A percentile compares a stretch with the other conserved stretches of the same genome.
Evolutionary conservation across 2,113 vertebrate species (phyloP).

Genomic region (Lanius ludovicianus): DNA sequence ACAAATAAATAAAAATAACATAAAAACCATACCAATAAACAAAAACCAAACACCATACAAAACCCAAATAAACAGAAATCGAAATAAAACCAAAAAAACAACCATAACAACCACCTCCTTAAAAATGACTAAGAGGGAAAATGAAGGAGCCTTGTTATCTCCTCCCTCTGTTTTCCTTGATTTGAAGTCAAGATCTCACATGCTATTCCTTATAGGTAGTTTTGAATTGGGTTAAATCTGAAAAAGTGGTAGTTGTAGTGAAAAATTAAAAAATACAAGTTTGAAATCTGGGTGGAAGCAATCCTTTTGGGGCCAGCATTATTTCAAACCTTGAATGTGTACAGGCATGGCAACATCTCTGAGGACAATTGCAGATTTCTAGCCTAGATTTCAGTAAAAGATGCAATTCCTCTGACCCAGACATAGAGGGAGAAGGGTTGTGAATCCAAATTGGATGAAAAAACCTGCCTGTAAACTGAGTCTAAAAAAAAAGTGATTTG

Average conservation of each 20-base stretch:
- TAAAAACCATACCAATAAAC: neutral
- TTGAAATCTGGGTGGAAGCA: neutral
- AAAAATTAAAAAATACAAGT: neutral
- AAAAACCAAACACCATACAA: neutral
- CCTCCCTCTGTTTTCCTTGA: neutral
- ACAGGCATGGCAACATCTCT: neutral
- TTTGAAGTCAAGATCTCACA: neutral
- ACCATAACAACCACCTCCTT: neutral
- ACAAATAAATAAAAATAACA: neutral
- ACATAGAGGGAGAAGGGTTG: neutral
- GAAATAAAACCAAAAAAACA: accelerated
- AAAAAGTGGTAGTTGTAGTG: neutral
- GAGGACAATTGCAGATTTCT: neutral
- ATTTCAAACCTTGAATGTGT: neutral
- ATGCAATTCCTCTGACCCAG: neutral
- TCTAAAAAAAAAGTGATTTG: neutral
- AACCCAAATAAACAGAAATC: neutral
- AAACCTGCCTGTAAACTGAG: neutral
- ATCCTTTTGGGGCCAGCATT: neutral
- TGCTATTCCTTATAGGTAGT: neutral
- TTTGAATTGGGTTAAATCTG: neutral
- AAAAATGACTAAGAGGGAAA: neutral
- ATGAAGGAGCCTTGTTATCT: accelerated
- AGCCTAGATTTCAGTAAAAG: neutral
- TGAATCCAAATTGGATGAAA: neutral